Evolutionary conservation across 1,140 invertebrate species (phyloP).

Genomic region (Reticulitermes speratus): DNA sequence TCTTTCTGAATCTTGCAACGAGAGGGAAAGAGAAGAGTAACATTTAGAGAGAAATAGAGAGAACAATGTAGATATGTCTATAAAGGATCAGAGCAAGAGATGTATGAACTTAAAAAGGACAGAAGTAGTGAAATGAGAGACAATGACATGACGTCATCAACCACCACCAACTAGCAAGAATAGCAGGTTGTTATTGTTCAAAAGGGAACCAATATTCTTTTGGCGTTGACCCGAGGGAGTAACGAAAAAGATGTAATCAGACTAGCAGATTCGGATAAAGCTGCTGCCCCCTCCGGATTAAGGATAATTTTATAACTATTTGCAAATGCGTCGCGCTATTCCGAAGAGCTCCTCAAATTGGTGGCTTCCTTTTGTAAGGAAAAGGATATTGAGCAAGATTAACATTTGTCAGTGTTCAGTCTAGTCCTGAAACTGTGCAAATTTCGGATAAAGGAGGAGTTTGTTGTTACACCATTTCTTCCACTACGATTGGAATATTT

Average conservation of each 20-base stretch:
- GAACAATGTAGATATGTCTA: not conserved
- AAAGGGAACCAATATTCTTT: not conserved
- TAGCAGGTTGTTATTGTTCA: not conserved
- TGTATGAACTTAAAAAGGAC: not conserved
- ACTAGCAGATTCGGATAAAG: not conserved
- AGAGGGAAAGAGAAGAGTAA: not conserved
- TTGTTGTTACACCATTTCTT: too few species aligned
- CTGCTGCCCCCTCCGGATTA: not conserved
- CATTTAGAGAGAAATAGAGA: not conserved
- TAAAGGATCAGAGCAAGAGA: not conserved
- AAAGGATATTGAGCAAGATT: too few species aligned
- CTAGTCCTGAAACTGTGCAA: too few species aligned
- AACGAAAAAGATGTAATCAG: not conserved
- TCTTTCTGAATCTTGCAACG: not conserved
- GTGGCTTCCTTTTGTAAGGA: not conserved
- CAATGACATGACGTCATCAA: not conserved
- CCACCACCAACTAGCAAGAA: not conserved
- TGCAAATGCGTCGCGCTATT: not conserved
- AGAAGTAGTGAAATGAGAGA: not conserved
- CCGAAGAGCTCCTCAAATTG: not conserved
- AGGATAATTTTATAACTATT: not conserved
- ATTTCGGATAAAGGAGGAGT: too few species aligned
- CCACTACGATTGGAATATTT: too few species aligned
- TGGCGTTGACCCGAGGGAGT: not conserved
- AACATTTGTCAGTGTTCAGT: too few species aligned